Evolutionary conservation across 2,113 vertebrate species (phyloP).

Genomic region (Eulemur rufifrons): DNA sequence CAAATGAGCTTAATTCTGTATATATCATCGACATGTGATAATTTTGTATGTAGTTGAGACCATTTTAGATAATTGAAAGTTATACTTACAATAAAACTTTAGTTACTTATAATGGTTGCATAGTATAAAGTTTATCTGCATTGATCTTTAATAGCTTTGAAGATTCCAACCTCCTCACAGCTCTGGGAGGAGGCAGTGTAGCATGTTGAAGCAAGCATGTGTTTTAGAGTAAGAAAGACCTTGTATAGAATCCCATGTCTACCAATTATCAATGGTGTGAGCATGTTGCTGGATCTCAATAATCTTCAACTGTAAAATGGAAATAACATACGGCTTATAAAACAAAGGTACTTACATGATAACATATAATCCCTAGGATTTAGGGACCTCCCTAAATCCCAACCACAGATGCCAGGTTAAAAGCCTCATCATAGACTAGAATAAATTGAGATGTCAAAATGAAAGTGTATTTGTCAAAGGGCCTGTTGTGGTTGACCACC

Average conservation of each 20-base stretch:
- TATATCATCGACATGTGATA: background rate
- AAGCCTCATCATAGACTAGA: background rate
- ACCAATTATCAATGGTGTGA: background rate
- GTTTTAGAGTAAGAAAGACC: background rate
- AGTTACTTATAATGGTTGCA: conserved; percentile 24
- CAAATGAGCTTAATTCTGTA: background rate
- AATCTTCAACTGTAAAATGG: background rate
- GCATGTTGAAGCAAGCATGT: background rate
- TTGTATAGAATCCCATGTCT: background rate
- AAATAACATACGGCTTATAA: background rate
- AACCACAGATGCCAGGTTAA: background rate
- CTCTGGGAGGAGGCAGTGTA: background rate
- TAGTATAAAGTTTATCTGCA: conserved; percentile 15
- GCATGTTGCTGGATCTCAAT: background rate
- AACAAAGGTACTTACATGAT: background rate
- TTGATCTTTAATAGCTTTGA: conserved; percentile 44
- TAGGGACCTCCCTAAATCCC: background rate
- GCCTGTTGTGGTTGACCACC: background rate
- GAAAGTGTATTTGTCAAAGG: background rate
- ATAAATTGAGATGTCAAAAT: background rate
- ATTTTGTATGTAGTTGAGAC: background rate
- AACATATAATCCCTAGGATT: background rate
- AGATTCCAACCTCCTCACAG: background rate
- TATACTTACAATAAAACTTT: background rate
- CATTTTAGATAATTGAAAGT: background rate